A percentile compares a stretch with the other conserved stretches of the same genome.
Conservation (phyloP, 2,888 invertebrate genomes). For the Malthinus flaveolus region DNA sequence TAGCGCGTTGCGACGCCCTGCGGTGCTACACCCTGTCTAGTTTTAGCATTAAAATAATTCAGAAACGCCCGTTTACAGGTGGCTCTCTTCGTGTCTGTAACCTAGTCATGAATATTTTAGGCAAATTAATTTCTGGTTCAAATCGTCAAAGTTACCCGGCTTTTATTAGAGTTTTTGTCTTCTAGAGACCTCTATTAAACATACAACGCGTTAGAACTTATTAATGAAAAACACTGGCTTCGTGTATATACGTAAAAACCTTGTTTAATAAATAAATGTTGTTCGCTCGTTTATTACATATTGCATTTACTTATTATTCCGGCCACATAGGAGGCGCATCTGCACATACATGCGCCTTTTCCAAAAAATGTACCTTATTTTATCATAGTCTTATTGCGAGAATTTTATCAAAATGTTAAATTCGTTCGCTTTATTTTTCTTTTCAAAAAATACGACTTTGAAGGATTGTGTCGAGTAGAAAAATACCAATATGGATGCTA, state of each 20-base stretch:
- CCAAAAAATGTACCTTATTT: background rate
- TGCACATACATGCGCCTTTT: constrained; percentile 12
- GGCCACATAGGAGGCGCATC: constrained; percentile 15
- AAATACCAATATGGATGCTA: too few relatives aligned
- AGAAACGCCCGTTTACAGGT: constrained; percentile 31
- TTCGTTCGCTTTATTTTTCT: too few relatives aligned
- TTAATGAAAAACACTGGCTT: constrained; percentile 27
- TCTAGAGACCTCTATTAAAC: constrained; percentile 29
- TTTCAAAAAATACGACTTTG: too few relatives aligned
- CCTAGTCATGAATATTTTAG: constrained; percentile 35
- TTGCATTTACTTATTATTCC: constrained; percentile 20
- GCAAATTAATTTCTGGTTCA: constrained; percentile 37
- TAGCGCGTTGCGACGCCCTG: constrained; percentile 17
- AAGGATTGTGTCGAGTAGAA: too few relatives aligned
- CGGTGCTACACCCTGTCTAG: constrained; percentile 22
- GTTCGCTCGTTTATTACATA: constrained; percentile 20
- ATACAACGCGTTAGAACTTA: constrained; percentile 31
- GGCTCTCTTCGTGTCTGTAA: constrained; percentile 24
- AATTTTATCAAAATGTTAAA: too few relatives aligned
- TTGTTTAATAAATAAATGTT: constrained; percentile 21
- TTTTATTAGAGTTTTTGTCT: constrained; percentile 25
- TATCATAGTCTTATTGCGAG: background rate
- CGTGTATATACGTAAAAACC: constrained; percentile 13
- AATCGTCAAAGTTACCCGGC: constrained; percentile 34
- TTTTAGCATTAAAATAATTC: constrained; percentile 32